Evolutionary conservation across 2,113 vertebrate species (phyloP).

Genomic region (Limnothrissa miodon): DNA sequence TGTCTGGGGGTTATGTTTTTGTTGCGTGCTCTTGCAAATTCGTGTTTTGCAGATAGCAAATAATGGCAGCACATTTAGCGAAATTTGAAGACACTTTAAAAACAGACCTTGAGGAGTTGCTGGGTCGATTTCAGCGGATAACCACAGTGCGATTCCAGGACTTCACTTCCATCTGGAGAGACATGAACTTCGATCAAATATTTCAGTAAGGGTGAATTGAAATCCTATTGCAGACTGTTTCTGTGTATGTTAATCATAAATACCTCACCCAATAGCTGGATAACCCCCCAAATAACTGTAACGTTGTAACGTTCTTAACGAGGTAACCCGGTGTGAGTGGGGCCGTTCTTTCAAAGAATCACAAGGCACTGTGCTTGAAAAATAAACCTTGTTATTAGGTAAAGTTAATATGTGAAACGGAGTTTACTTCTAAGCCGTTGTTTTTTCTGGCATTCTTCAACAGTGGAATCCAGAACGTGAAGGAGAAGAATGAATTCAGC

Average conservation of each 20-base stretch:
- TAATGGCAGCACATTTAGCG: background rate
- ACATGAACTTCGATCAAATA: constrained; percentile 60
- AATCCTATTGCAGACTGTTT: background rate
- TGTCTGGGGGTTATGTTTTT: too few relatives aligned
- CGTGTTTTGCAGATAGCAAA: background rate
- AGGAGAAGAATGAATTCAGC: constrained; percentile 75
- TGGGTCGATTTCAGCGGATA: constrained; percentile 76
- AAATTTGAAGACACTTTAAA: constrained; percentile 56
- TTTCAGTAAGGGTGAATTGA: background rate
- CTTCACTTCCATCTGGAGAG: constrained; percentile 82
- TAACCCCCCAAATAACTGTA: too few relatives aligned
- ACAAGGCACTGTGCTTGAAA: too few relatives aligned
- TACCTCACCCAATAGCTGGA: too few relatives aligned
- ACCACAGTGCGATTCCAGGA: constrained; percentile 85
- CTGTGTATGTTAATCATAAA: background rate
- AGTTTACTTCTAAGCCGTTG: background rate
- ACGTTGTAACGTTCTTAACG: too few relatives aligned
- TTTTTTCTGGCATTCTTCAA: background rate
- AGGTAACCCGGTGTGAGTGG: too few relatives aligned
- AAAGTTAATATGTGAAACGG: background rate
- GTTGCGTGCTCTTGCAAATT: background rate
- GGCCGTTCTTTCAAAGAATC: too few relatives aligned
- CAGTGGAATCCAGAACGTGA: constrained; percentile 25
- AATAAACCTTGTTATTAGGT: too few relatives aligned
- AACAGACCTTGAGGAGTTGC: constrained; percentile 80